Conservation (phyloP, 1,140 invertebrate genomes). For the Cotesia typhae region DNA sequence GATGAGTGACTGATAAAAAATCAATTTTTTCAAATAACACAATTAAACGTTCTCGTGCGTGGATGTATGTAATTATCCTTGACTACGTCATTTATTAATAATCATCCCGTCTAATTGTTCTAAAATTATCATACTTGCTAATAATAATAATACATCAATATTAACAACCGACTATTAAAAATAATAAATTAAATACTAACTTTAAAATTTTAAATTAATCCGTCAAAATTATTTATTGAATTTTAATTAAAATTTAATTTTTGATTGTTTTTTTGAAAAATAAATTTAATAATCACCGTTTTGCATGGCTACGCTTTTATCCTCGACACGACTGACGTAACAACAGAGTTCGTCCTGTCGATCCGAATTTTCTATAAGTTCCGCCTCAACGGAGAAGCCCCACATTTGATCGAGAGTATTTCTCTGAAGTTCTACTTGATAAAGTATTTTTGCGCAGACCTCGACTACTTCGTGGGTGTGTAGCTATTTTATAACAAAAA, state of each 20-base stretch:
- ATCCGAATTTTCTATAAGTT: conserved; percentile 94
- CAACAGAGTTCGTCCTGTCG: conserved; percentile 96
- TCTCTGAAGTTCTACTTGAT: conserved; percentile 93
- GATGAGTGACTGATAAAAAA: conserved; percentile 40
- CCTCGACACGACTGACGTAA: conserved; percentile 94
- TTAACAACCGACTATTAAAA: no score
- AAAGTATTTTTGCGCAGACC: conserved; percentile 95
- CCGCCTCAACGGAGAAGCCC: conserved; percentile 97
- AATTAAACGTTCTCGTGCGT: not conserved
- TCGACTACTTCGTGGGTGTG: conserved; percentile 96
- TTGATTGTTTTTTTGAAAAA: no score
- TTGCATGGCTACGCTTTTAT: conserved; percentile 93
- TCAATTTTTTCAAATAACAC: conserved; percentile 35
- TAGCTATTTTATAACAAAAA: conserved; percentile 67
- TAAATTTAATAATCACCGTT: conserved; percentile 76
- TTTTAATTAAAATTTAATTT: no score
- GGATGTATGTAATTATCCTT: not conserved
- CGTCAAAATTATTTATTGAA: no score
- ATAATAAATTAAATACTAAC: no score
- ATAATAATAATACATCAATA: not conserved
- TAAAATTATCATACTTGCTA: conserved; percentile 24
- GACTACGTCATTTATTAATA: conserved; percentile 30
- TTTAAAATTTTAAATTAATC: no score
- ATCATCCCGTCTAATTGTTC: not conserved
- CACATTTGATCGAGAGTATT: conserved; percentile 93